Evolutionary conservation across 2,113 vertebrate species (phyloP).

Genomic region (Onychostruthus taczanowskii): DNA sequence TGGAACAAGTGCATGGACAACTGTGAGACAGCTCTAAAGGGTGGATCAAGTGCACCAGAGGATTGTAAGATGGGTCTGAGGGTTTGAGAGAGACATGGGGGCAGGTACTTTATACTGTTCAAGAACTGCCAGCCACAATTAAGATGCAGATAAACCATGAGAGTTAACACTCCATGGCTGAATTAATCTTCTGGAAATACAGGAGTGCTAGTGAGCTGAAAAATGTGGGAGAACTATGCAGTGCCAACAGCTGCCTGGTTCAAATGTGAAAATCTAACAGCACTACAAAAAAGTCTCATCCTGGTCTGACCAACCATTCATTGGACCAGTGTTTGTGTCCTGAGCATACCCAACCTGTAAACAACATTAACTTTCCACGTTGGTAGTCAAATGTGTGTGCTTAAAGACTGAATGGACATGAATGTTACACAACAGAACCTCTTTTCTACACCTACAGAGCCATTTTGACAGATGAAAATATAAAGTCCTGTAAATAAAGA

Average conservation of each 20-base stretch:
- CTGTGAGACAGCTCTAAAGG: not conserved
- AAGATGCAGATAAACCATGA: not conserved
- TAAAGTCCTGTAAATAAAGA: not conserved
- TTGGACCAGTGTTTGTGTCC: not conserved
- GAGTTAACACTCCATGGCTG: not conserved
- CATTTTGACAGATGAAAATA: not conserved
- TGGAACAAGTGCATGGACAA: not conserved
- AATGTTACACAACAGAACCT: not conserved
- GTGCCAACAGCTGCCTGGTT: not conserved
- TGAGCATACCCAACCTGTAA: not conserved
- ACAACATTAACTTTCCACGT: not conserved
- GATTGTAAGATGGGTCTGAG: not conserved
- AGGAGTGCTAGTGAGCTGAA: not conserved
- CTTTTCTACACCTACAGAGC: not conserved
- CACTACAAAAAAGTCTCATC: not conserved
- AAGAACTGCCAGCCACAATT: not conserved
- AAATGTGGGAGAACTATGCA: not conserved
- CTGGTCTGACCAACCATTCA: not conserved
- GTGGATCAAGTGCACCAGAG: not conserved
- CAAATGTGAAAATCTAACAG: not conserved
- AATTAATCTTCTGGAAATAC: not conserved
- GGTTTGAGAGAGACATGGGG: not conserved
- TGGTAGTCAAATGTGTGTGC: not conserved
- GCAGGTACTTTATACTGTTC: rapidly evolving
- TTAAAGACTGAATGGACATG: not conserved